A percentile compares a stretch with the other conserved stretches of the same genome.
phyloP scores from a whole-genome alignment of 2,113 vertebrate genomes.

The Mohoua ochrocephala region DNA sequence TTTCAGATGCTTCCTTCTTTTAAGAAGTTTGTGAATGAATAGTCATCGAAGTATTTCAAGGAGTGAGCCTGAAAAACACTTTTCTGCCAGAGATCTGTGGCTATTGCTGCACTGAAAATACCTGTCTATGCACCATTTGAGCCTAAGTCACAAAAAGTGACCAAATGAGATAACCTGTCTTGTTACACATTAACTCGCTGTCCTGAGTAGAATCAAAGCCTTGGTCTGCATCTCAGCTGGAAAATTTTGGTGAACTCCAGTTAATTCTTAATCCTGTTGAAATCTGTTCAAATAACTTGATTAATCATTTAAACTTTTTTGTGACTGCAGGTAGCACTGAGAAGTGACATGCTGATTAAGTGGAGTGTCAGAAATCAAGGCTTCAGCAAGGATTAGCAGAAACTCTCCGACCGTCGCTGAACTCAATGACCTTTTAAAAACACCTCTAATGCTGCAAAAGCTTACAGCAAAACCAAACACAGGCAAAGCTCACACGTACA shows the following conservation, averaged over 20 bases:
- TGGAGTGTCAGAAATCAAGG: neutral
- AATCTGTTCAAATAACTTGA: slow-evolving; percentile 32
- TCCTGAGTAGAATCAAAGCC: neutral
- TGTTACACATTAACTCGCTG: slow-evolving; percentile 27
- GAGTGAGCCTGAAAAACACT: neutral
- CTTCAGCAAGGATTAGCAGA: neutral
- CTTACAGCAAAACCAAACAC: neutral
- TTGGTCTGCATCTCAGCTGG: neutral
- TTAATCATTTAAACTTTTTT: slow-evolving; percentile 31
- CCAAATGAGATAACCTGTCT: neutral
- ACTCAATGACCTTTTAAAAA: neutral
- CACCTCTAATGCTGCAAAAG: neutral
- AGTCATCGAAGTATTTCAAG: neutral
- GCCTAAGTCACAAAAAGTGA: neutral
- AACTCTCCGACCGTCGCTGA: neutral
- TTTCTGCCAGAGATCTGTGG: neutral
- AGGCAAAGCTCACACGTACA: neutral
- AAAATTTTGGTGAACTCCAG: neutral
- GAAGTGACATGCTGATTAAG: neutral
- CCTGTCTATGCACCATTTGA: neutral
- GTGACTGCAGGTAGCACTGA: neutral
- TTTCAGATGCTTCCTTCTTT: neutral
- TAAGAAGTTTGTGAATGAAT: neutral
- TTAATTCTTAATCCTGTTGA: slow-evolving; percentile 54
- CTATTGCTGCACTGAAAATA: neutral